Conservation (phyloP, 2,113 vertebrate genomes). For the Nyctibius bracteatus region DNA sequence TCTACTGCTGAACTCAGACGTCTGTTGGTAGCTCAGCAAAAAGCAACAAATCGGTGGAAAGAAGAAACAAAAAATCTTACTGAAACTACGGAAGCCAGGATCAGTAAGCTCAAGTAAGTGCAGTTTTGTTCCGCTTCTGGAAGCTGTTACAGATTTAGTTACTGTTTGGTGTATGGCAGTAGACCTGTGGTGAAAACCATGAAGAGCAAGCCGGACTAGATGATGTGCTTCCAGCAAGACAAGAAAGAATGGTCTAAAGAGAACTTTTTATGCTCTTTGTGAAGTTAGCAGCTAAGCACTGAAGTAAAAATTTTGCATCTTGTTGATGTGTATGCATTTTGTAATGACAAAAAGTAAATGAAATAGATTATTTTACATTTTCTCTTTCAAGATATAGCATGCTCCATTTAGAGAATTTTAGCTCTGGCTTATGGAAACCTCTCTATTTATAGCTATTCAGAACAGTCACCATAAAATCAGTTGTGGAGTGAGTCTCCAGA, state of each 20-base stretch:
- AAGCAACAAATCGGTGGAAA: conserved; percentile 84
- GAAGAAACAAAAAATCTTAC: conserved; percentile 84
- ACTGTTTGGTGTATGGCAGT: not conserved
- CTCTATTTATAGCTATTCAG: not conserved
- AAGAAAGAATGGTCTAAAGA: not conserved
- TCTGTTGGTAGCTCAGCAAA: conserved; percentile 86
- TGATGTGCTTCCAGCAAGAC: not conserved
- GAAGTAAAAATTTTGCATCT: not conserved
- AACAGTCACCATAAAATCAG: not conserved
- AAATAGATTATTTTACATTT: not conserved
- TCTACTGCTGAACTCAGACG: conserved; percentile 80
- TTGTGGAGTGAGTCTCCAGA: not conserved
- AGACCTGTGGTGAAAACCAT: not conserved
- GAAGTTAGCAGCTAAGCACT: not conserved
- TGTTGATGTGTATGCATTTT: not conserved
- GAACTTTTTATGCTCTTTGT: not conserved
- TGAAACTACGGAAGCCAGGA: conserved; percentile 79
- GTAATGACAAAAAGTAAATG: not conserved
- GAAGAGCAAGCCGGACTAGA: not conserved
- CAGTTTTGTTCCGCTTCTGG: not conserved
- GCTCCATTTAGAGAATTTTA: not conserved
- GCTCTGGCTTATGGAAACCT: not conserved
- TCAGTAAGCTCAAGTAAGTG: conserved; percentile 83
- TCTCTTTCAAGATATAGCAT: not conserved
- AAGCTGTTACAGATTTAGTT: not conserved